Conservation (phyloP, 2,797 vertebrate genomes). For the Falco peregrinus region DNA sequence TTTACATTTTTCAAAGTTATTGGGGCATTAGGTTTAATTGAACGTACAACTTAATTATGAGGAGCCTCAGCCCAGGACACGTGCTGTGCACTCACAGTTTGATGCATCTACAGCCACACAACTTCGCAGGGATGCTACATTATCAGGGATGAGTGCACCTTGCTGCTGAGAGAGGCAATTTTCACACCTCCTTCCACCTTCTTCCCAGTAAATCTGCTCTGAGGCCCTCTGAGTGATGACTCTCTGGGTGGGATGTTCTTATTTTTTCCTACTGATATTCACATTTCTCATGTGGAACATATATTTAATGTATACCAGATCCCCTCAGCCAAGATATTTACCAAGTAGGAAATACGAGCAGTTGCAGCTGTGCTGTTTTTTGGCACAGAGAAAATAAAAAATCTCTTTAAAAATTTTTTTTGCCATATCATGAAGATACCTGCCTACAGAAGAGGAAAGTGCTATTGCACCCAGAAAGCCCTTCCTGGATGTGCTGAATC, state of each 20-base stretch:
- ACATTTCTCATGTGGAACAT: background rate
- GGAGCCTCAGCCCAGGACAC: background rate
- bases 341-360: background rate
- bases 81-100: background rate
- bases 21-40: conserved; percentile 23
- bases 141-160: background rate
- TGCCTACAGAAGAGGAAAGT: background rate
- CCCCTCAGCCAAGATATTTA: background rate
- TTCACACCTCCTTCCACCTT: background rate
- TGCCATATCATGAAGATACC: background rate
- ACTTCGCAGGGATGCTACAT: background rate
- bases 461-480: background rate
- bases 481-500: background rate
- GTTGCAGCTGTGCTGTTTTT: background rate
- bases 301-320: background rate
- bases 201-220: background rate
- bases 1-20: conserved; percentile 6
- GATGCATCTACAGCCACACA: background rate
- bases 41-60: background rate
- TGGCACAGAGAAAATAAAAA: background rate
- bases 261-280: background rate
- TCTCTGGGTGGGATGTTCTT: background rate
- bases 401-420: background rate
- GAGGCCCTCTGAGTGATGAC: background rate
- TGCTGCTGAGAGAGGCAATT: background rate